Base-by-base conservation (phyloP, 2,888 invertebrate genomes). In the Nebria brevicollis region DNA sequence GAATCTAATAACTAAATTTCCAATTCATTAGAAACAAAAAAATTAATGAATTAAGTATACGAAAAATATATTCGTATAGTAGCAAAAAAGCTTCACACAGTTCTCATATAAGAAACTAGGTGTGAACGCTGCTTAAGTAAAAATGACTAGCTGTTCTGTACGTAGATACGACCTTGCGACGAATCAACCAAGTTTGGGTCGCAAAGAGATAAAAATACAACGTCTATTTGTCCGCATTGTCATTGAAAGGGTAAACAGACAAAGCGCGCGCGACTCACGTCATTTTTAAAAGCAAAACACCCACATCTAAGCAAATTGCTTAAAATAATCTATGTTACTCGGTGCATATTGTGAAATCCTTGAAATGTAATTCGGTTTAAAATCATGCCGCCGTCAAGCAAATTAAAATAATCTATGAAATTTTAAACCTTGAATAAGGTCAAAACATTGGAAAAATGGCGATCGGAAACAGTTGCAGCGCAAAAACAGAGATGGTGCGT, bases 241-340 rank as follows among this genome's bases (percentile, higher is more conserved):
- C 80, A 80, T 80, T 80, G 80, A 80, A 80, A 80, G 75, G 75
- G 72, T 80, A 80, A 80, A 80, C 80, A 80, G 64, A 80, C 74
- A 66, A 26, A 73, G 43, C 20, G n/a, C 42, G 54, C 72, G 10
- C 13, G 8, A 54, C 75, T 64, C 8, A 54, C 54, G 54, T 54
- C 54, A 54, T 54, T 54, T 54, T 54, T 54, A 8, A 54, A 54
- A 54, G 54, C 54, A 11, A 54, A 54, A 54, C 54, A 54, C 54
- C 54, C 54, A 54, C 54, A 54, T 54, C 13, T 13, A 54, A 54
- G 13, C 54, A 54, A 54, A 54, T 54, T 54, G 54, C 54, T 54
- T 54, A 54, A 54, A 54, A 54, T 54, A 54, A 54, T 54, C 54
- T 54, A 54, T 13, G 54, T 34, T 34, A 34, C 34, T 34, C 34